phyloP scores from a whole-genome alignment of 2,113 vertebrate species.

The Hippolais icterina region DNA sequence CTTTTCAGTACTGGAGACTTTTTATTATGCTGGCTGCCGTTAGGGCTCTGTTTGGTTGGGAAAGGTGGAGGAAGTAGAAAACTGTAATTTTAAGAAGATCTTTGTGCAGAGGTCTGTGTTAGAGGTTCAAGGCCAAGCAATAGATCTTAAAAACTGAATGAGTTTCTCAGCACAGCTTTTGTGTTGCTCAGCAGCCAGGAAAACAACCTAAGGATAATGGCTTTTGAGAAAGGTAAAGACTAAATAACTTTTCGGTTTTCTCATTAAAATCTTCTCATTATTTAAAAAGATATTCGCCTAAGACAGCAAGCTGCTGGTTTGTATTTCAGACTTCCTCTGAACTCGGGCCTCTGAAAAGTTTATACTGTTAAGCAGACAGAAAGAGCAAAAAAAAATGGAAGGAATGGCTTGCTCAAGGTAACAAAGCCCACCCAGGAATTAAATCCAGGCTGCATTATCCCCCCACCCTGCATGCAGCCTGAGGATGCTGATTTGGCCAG shows the following conservation, averaged over 20 bases:
- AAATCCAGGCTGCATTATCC: background rate
- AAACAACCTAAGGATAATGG: background rate
- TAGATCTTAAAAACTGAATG: background rate
- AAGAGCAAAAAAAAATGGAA: background rate
- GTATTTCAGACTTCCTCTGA: background rate
- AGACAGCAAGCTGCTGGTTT: background rate
- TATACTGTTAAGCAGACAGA: background rate
- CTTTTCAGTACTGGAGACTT: background rate
- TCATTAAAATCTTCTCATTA: slow-evolving; percentile 34
- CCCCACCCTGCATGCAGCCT: background rate
- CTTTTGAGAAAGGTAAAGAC: background rate
- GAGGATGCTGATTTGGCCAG: background rate
- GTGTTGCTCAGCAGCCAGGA: background rate
- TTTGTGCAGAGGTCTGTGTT: background rate
- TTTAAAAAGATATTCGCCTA: background rate
- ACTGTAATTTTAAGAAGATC: background rate
- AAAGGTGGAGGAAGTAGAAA: background rate
- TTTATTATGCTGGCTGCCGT: background rate
- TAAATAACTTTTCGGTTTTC: background rate
- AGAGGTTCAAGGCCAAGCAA: slow-evolving; percentile 27
- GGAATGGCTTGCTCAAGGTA: background rate
- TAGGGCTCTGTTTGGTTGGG: background rate
- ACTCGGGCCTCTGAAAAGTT: background rate
- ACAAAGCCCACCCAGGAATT: background rate
- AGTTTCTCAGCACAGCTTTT: background rate